A percentile compares a stretch with the other conserved stretches of the same genome.
These are phyloP conservation scores for Sclerurus mexicanus DNA, from an alignment of 2,113 vertebrate genomes.

Conservation along the genomic window DNA sequence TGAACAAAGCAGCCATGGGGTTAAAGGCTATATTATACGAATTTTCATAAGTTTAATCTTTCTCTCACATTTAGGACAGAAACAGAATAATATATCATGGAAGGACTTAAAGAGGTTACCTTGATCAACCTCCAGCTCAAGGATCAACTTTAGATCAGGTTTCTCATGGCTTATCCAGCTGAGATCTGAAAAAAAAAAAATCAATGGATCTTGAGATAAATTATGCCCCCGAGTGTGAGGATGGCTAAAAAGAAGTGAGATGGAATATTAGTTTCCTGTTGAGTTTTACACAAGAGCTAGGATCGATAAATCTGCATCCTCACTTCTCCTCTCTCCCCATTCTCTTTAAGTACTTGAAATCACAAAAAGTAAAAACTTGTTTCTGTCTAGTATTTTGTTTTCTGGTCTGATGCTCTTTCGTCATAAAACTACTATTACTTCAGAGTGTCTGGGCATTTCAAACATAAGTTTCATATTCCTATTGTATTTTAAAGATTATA, in stretches of 20 bases:
- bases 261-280: background rate
- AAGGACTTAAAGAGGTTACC: background rate
- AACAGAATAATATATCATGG: background rate
- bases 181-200: background rate
- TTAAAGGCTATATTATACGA: background rate
- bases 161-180: background rate
- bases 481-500: background rate
- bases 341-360: background rate
- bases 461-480: background rate
- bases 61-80: background rate
- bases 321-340: background rate
- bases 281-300: background rate
- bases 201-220: background rate
- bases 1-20: background rate
- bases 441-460: background rate
- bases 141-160: background rate
- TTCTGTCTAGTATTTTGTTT: background rate
- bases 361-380: background rate
- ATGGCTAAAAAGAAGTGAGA: background rate
- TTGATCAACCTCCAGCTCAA: background rate
- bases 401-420: background rate
- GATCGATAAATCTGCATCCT: background rate
- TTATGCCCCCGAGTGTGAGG: background rate
- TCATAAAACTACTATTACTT: background rate
- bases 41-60: background rate